These are phyloP conservation scores for Megalonaias nervosa DNA, from an alignment of 1,140 invertebrate genomes.

Conservation along the genomic window DNA sequence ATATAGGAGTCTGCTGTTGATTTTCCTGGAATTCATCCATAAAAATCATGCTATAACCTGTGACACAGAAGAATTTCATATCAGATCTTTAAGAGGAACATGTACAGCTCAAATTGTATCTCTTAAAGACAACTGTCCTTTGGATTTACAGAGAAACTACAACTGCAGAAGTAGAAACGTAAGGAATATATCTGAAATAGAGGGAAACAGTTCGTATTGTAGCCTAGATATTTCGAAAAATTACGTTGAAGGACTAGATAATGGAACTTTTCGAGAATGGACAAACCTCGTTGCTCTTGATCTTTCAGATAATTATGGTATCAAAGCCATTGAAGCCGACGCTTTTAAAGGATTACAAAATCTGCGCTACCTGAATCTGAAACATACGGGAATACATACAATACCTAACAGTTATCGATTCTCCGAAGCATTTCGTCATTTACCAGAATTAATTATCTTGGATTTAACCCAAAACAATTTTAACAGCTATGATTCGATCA, in stretches of 20 bases:
- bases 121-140: too few species aligned
- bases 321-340: not conserved
- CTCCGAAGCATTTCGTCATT: not conserved
- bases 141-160: too few species aligned
- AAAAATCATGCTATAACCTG: too few species aligned
- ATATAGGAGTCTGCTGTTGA: too few species aligned
- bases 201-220: too few species aligned
- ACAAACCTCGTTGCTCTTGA: slow-evolving; percentile 7
- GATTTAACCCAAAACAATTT: slow-evolving; percentile 1
- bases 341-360: slow-evolving; percentile 9
- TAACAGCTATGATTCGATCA: not conserved
- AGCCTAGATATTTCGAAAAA: not conserved
- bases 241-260: not conserved
- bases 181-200: too few species aligned
- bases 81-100: too few species aligned
- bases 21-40: too few species aligned
- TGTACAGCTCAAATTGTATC: too few species aligned
- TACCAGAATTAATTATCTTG: not conserved
- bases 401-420: not conserved
- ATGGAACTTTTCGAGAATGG: not conserved
- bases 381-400: slow-evolving; percentile 1
- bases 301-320: slow-evolving; percentile 3
- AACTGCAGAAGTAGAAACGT: too few species aligned
- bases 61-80: too few species aligned
- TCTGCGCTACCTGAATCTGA: slow-evolving; percentile 7